Base-by-base conservation (phyloP, 2,113 vertebrate species). In the Hemibagrus wyckioides region DNA sequence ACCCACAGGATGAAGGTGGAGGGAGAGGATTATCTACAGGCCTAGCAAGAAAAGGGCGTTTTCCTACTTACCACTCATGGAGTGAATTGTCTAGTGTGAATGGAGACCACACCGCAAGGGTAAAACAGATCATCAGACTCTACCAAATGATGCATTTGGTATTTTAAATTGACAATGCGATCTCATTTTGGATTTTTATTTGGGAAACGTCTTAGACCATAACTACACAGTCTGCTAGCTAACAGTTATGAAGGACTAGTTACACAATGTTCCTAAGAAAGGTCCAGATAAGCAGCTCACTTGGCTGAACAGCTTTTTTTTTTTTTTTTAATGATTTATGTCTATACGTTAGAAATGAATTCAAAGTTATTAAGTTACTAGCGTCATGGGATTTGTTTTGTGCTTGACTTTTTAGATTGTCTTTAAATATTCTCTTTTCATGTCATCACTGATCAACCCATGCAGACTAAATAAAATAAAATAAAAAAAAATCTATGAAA, bases 91-190 rank as follows among this genome's bases (percentile, higher is more conserved):
- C 57, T 33, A 77, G 73, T 23, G 59, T 84, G 23, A 25, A 79
- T 19, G 71, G 59, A 65, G 59, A 87, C 28, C 44, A 3, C 50
- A 89, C 36, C 6, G n/a, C 56, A 79, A 89, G 36, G 84, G 88
- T 89, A 83, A 80, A 80, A 36, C 10, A 56, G 6, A 50, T 79
- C 41, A 41, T 57, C 33, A 59, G 33, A 44, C 6, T 59, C 21
- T 41, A 57, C 4, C 71, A 69, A 33, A 69, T 36, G 36, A 63
- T 77, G 6, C 0, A 30, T 61, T 30, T 52, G 17, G 4, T 30
- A 30, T 82, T 61, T 44, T 2, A 67, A 83, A n/a, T n/a, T n/a
- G n/a, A n/a, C n/a, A n/a, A n/a, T n/a, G n/a, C n/a, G n/a, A n/a
- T n/a, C n/a, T n/a, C n/a, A n/a, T n/a, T n/a, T n/a, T n/a, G n/a